These are phyloP conservation scores for Euzetes globulus DNA, from an alignment of 2,888 invertebrate species.

Conservation along the genomic window DNA sequence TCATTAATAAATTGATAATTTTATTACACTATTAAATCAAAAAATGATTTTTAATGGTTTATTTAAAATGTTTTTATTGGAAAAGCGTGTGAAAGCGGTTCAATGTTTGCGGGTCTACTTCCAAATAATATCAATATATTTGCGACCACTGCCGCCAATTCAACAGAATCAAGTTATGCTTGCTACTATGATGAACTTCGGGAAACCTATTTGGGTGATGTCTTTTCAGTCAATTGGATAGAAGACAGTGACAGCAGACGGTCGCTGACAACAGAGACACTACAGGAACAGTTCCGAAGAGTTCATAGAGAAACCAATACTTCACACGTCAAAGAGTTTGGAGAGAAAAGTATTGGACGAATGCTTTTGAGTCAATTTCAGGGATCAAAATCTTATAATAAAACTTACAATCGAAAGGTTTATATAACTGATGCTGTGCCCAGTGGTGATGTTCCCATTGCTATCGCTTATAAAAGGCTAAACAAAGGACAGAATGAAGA, in stretches of 20 bases:
- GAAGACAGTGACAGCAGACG: constrained; percentile 48
- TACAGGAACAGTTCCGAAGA: constrained; percentile 52
- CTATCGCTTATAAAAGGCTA: constrained; percentile 45
- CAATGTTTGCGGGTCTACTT: constrained; percentile 55
- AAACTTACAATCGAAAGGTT: constrained; percentile 40
- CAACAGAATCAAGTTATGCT: constrained; percentile 54
- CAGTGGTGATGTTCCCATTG: constrained; percentile 49
- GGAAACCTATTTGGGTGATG: constrained; percentile 55
- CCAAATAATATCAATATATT: constrained; percentile 53
- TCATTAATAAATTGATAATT: too few species aligned
- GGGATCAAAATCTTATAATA: constrained; percentile 39
- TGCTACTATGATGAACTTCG: constrained; percentile 53
- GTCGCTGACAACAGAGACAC: constrained; percentile 50
- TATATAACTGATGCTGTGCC: constrained; percentile 46
- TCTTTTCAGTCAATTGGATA: constrained; percentile 59
- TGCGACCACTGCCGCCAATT: constrained; percentile 56
- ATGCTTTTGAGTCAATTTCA: constrained; percentile 41
- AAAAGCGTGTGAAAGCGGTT: constrained; percentile 56
- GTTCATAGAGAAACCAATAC: constrained; percentile 54
- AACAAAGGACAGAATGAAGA: constrained; percentile 42
- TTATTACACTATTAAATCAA: background rate
- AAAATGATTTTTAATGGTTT: background rate
- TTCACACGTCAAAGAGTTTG: constrained; percentile 56
- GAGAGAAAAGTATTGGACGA: constrained; percentile 46
- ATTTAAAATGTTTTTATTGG: background rate